Base-by-base conservation (phyloP, 2,797 vertebrate species). In the Clarias fuscus region DNA sequence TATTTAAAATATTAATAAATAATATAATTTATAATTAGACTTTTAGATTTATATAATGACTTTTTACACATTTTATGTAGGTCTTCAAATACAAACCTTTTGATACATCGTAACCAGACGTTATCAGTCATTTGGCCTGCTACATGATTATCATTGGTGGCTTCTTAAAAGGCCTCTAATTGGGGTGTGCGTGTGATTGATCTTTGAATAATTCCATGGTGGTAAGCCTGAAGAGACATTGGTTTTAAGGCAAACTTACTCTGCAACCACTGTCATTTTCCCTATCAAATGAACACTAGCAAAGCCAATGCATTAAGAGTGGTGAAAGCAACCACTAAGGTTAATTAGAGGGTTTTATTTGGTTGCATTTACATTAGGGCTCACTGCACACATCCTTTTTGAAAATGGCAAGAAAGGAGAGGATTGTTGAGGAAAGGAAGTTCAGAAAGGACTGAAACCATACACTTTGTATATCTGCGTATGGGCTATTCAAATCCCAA, bases 171-270 rank as follows among this genome's bases (percentile, higher is more conserved):
- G 10, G 14, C 8, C 56, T 78, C 24, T 82, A 82, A 89, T 76
- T 89, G 68, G 85, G 65, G 72, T 68, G 37, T 87, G 80, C 40
- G 33, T 88, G 84, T 83, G 84, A 83, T 68, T 88, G 76, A 85
- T 89, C 89, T 93, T 93, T 93, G 92, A 93, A 92, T 93, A 93
- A 92, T 89, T 91, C 91, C 93, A 93, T 86, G 91, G 91, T 90
- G 89, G 89, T 88, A 88, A 92, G 84, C 82, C 79, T 78, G 70
- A 65, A 91, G 88, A 90, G 91, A 89, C 90, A 89, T 85, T 90
- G 92, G 92, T 93, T 95, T 95, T 92, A 95, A 93, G 95, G 94
- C 94, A 93, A 96, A 91, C 93, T 93, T 93, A 94, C 93, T 92
- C 93, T 94, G 91, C 92, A 94, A 95, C 94, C 94, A 93, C 95